phyloP scores from a whole-genome alignment of 2,888 invertebrate species.

The Schrankia costaestrigalis region DNA sequence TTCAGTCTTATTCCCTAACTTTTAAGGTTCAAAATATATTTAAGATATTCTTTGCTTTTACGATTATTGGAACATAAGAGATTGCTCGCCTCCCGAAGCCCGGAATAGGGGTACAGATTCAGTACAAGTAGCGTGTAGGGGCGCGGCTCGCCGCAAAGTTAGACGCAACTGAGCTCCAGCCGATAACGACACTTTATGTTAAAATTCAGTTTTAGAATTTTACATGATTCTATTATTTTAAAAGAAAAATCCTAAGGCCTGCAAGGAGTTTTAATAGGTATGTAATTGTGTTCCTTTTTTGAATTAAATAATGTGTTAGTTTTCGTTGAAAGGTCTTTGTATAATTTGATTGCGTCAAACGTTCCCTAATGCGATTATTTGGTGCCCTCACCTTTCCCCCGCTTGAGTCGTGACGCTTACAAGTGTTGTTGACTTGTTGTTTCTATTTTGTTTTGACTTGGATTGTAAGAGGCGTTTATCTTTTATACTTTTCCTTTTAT shows the following conservation, averaged over 20 bases:
- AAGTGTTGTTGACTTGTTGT: slow-evolving; percentile 73
- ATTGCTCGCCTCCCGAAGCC: slow-evolving; percentile 65
- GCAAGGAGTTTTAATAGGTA: slow-evolving; percentile 41
- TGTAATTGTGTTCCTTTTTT: slow-evolving; percentile 34
- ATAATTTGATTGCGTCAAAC: slow-evolving; percentile 63
- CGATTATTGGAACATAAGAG: slow-evolving; percentile 34
- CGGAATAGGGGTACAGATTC: slow-evolving; percentile 80
- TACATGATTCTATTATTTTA: slow-evolving; percentile 40
- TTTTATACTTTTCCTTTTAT: slow-evolving; percentile 24
- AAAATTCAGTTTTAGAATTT: slow-evolving; percentile 47
- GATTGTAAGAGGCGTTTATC: slow-evolving; percentile 42
- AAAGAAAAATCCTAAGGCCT: slow-evolving; percentile 13
- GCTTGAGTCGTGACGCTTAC: slow-evolving; percentile 53
- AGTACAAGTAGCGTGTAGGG: slow-evolving; percentile 79
- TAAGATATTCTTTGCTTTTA: slow-evolving; percentile 24
- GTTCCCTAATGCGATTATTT: slow-evolving; percentile 62
- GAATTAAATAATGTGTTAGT: slow-evolving; percentile 14
- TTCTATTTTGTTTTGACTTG: slow-evolving; percentile 63
- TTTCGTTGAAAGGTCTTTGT: slow-evolving; percentile 34
- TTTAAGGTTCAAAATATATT: slow-evolving; percentile 32
- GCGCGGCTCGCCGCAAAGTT: slow-evolving; percentile 80
- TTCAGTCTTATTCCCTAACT: slow-evolving; percentile 22
- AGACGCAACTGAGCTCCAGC: slow-evolving; percentile 77
- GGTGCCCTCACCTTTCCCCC: slow-evolving; percentile 48
- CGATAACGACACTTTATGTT: slow-evolving; percentile 66